phyloP scores from a whole-genome alignment of 2,797 vertebrate genomes.

The Enteromius fasciolatus region DNA sequence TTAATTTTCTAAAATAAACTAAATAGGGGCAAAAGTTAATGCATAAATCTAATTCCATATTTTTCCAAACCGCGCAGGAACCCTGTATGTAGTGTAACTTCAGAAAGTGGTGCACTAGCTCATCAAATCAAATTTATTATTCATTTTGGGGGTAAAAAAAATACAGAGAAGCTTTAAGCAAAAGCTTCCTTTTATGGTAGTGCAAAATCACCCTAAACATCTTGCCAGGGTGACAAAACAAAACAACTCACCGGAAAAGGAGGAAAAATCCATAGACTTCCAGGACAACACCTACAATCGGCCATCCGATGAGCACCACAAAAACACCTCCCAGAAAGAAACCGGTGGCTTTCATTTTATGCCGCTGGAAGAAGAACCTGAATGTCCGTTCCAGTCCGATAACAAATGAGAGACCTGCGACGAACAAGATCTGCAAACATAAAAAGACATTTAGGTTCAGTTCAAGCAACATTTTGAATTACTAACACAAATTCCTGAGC shows the following conservation, averaged over 20 bases:
- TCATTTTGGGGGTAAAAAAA: background rate
- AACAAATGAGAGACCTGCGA: slow-evolving; percentile 93
- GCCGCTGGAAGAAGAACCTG: slow-evolving; percentile 98
- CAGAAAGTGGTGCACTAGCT: background rate
- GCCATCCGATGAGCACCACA: slow-evolving; percentile 96
- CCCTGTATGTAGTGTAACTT: background rate
- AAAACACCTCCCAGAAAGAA: slow-evolving; percentile 96
- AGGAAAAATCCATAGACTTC: slow-evolving; percentile 98
- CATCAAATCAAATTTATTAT: background rate
- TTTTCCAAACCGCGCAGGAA: too few species aligned
- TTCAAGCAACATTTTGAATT: background rate
- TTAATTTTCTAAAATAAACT: too few species aligned
- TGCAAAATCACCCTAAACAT: background rate
- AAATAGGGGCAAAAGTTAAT: too few species aligned
- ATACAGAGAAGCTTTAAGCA: background rate
- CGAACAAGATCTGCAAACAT: slow-evolving; percentile 88
- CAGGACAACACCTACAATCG: slow-evolving; percentile 92
- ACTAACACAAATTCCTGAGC: slow-evolving; percentile 33
- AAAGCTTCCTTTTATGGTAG: background rate
- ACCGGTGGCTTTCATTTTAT: slow-evolving; percentile 94
- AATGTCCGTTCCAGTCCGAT: slow-evolving; percentile 97
- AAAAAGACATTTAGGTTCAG: background rate
- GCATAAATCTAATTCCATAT: too few species aligned
- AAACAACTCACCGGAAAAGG: slow-evolving; percentile 86
- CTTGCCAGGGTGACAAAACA: background rate